Percentiles rank a stretch among this genome's conserved stretches.
Conservation (phyloP, 1,140 invertebrate species). For the Drosophila pachea region DNA sequence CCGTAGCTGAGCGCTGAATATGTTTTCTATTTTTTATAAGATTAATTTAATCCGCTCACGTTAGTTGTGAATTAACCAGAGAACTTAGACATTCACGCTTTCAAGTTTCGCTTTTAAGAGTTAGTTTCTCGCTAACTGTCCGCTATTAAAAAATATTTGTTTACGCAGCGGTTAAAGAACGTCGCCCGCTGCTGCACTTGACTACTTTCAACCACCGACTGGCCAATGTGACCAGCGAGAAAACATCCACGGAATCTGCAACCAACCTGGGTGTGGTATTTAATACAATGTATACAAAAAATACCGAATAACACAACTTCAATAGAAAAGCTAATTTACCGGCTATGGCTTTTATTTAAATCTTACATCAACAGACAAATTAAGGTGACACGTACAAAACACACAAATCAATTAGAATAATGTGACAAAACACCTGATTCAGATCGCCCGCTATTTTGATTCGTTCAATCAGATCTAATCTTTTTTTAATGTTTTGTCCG, state of each 20-base stretch:
- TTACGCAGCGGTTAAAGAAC: constrained; percentile 40
- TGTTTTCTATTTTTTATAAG: constrained; percentile 5
- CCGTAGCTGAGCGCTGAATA: constrained; percentile 22
- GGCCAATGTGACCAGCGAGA: constrained; percentile 21
- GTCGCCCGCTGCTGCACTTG: constrained; percentile 34
- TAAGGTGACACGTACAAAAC: no score
- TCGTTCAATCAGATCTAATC: constrained; percentile 36
- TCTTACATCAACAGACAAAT: no score
- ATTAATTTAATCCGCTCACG: background rate
- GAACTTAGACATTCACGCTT: background rate
- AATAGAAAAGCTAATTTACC: background rate
- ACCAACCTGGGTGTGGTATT: background rate
- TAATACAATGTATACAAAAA: constrained; percentile 1
- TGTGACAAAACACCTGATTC: constrained; percentile 1
- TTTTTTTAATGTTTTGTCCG: constrained; percentile 15
- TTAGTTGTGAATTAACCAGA: background rate
- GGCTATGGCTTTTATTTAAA: background rate
- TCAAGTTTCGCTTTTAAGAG: constrained; percentile 5
- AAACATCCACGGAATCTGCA: background rate
- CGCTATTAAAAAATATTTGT: constrained; percentile 44
- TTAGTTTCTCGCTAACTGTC: constrained; percentile 6
- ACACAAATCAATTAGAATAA: background rate
- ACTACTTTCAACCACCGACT: constrained; percentile 48
- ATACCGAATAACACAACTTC: constrained; percentile 13
- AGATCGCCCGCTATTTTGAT: background rate